A percentile compares a stretch with the other conserved stretches of the same genome.
Evolutionary conservation across 37 sponge, comb jelly and placozoan genomes (phyloP).

Genomic region (Aphrocallistes beatrix): DNA sequence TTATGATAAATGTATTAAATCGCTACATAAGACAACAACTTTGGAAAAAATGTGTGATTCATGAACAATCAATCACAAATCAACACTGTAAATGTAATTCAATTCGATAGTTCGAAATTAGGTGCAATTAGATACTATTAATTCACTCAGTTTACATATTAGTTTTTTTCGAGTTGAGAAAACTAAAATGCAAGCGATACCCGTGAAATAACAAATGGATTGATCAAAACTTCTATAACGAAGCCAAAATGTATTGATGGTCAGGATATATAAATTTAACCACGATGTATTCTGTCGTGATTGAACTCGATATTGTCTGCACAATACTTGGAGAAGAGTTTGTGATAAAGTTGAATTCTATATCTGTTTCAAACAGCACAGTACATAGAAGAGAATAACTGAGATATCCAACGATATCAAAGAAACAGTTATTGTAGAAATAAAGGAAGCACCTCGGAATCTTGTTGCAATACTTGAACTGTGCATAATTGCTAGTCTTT

Average conservation of each 20-base stretch:
- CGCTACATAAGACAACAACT: too few relatives aligned
- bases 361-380: slow-evolving; percentile 8
- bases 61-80: background rate
- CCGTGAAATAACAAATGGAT: background rate
- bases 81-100: background rate
- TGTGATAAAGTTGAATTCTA: background rate
- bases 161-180: background rate
- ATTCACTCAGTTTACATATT: background rate
- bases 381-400: background rate
- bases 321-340: background rate
- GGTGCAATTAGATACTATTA: background rate
- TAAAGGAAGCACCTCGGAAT: slow-evolving; percentile 2
- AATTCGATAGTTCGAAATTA: too few relatives aligned
- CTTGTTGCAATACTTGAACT: background rate
- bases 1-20: too few relatives aligned
- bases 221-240: background rate
- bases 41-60: too few relatives aligned
- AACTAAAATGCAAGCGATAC: background rate
- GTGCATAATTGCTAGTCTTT: slow-evolving; percentile 16
- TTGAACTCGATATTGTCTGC: background rate
- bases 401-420: background rate
- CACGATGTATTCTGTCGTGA: background rate
- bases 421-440: background rate
- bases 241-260: background rate
- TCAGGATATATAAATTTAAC: background rate